phyloP scores from a whole-genome alignment of 2,888 invertebrate genomes.

The Rotaria sp. region DNA sequence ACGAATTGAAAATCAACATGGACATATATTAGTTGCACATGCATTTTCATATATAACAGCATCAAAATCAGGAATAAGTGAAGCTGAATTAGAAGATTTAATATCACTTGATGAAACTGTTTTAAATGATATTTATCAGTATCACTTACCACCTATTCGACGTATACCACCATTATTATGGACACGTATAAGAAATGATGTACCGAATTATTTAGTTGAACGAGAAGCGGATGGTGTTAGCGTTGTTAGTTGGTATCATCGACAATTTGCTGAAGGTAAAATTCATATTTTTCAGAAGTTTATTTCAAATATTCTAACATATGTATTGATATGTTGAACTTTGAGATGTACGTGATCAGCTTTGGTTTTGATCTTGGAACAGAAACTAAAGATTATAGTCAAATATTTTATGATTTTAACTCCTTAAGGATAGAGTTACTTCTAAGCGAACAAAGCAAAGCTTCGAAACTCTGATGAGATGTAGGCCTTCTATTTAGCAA shows the following conservation, averaged over 20 bases:
- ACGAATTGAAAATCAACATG: conserved; percentile 78
- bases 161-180: conserved; percentile 88
- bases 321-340: too few relatives aligned
- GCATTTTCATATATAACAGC: conserved; percentile 80
- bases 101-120: conserved; percentile 82
- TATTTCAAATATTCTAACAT: too few relatives aligned
- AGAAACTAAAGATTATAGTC: too few relatives aligned
- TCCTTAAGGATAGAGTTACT: too few relatives aligned
- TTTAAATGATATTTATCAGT: conserved; percentile 93
- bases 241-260: conserved; percentile 95
- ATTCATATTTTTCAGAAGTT: too few relatives aligned
- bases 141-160: conserved; percentile 89
- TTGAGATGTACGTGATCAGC: too few relatives aligned
- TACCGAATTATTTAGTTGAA: conserved; percentile 87
- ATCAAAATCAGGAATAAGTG: conserved; percentile 79
- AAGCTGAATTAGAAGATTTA: conserved; percentile 89
- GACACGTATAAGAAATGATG: conserved; percentile 89
- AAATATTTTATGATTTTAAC: too few relatives aligned
- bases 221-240: conserved; percentile 93
- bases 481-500: too few relatives aligned
- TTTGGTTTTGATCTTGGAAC: too few relatives aligned
- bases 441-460: too few relatives aligned
- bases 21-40: conserved; percentile 53
- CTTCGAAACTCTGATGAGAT: too few relatives aligned
- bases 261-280: conserved; percentile 67